Evolutionary conservation across 2,888 invertebrate genomes (phyloP), one percentile per base, ranked within the genome.

Genomic region (Pinctada fucata): DNA sequence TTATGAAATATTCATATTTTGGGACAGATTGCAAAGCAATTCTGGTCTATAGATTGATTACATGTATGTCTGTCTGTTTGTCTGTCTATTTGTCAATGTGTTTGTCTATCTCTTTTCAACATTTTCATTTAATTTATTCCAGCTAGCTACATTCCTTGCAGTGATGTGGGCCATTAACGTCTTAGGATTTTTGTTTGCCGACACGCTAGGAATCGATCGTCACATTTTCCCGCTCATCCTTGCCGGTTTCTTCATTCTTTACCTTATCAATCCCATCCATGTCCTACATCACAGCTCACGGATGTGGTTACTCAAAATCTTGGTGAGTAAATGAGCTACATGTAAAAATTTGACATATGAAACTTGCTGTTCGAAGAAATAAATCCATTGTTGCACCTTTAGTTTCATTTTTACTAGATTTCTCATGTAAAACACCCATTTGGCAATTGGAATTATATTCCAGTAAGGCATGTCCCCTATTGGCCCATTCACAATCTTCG

Each of bases 141-240:
- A 93, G 92, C 88, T 93, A 52, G 92, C 98, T 0, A 96, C 97
- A 0, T 96, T 98, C 76, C 96, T 99, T 82, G 98, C 89, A 3
- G 97, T 98, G 1, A 95, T 98, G 1, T 99, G 99, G 99, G 96
- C 97, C 0, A 93, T 98, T 3, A 97, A 97, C 91, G 95, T 98
- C 86, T 93, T 99, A 51, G 95, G 95, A 87, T 97, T 97, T 92
- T 93, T 97, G 85, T 96, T 95, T 90, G 95, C 97, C 88, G 94
- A 95, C 8, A 95, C 96, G 87, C 93, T 99, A 66, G 95, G 96
- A 90, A 96, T 99, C 93, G 98, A 99, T 5, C 96, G 97, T 0
- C 98, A 97, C 91, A 95, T 97, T 13, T 97, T 97, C 93, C 99
- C 99, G 0, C 93, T 99, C 76, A 95, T 96, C 0, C 93, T 99